Conservation (phyloP, 2,113 vertebrate species). For the Alligator sinensis region DNA sequence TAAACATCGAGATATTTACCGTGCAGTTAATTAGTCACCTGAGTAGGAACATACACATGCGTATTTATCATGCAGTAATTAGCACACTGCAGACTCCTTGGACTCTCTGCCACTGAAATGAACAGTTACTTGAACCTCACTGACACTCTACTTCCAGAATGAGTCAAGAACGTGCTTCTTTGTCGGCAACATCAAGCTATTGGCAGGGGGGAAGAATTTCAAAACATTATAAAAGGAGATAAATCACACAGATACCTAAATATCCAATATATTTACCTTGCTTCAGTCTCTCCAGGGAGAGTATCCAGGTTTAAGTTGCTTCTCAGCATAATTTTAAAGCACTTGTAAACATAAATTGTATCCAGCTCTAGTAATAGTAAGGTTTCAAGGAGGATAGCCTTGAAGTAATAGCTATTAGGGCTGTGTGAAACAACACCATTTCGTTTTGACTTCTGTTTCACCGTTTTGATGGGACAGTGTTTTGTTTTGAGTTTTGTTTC, state of each 20-base stretch:
- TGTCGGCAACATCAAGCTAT: conserved; percentile 24
- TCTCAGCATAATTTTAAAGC: conserved; percentile 37
- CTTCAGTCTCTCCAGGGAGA: conserved; percentile 35
- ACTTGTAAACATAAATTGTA: conserved; percentile 48
- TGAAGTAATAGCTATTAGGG: conserved; percentile 11
- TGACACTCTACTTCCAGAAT: neutral
- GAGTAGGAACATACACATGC: no score
- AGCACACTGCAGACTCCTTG: neutral
- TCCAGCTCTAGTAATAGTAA: neutral
- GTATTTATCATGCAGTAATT: neutral
- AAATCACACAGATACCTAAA: conserved; percentile 54
- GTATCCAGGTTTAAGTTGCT: conserved; percentile 28
- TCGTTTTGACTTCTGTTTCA: no score
- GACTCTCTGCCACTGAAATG: neutral
- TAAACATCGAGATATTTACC: no score
- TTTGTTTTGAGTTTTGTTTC: no score
- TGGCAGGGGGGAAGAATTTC: conserved; percentile 44
- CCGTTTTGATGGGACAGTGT: no score
- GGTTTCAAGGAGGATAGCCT: conserved; percentile 45
- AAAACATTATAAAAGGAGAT: conserved; percentile 31
- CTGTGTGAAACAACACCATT: no score
- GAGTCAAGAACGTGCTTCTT: neutral
- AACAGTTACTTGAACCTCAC: neutral
- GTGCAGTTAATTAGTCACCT: no score
- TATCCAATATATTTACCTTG: conserved; percentile 21